Base-by-base conservation (phyloP, 2,797 vertebrate species). In the Malurus leucopterus region DNA sequence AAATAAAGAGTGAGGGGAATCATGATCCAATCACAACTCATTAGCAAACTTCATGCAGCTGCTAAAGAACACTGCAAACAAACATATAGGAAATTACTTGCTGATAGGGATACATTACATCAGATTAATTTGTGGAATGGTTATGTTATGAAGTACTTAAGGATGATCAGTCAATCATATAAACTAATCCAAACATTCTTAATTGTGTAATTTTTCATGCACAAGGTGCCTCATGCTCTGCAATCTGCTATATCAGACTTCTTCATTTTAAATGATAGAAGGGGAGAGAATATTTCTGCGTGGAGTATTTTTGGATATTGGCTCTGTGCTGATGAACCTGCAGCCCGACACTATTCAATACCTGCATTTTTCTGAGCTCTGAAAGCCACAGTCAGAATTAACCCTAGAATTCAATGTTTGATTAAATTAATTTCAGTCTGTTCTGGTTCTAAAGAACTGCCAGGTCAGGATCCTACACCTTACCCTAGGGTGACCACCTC, bases 1-100 rank as follows among this genome's bases (percentile, higher is more conserved):
- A 88, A 96, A 93, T 82, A 95, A 93, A 95, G 40, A 95, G 67
- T 63, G 78, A 92, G 76, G 59, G 51, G 87, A 92, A 91, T 92
- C 41, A 91, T 13, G 50, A 83, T 79, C 15, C 72, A 46, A 72
- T 90, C 58, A 17, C 41, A 68, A 89, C 86, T 93, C 55, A 82
- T 57, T 83, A 82, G 68, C 34, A 82, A 94, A 78, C 46, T 68
- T 74, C 74, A 92, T 71, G 74, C 85, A 92, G 73, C 70, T 94
- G 89, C 64, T 84, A 93, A 43, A 89, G 89, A 94, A 88, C 27
- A 73, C 36, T 3, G 26, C 67, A 93, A 92, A 91, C 93, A 93
- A 82, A 92, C 69, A 91, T 32, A 82, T 4, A 92, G 77, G 57
- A 91, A 93, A 95, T 93, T 91, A 89, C 65, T 88, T 77, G 85